A percentile compares a stretch with the other conserved stretches of the same genome.
phyloP scores from a whole-genome alignment of 92 coral and sea anemone species.

The Porites cylindrica region DNA sequence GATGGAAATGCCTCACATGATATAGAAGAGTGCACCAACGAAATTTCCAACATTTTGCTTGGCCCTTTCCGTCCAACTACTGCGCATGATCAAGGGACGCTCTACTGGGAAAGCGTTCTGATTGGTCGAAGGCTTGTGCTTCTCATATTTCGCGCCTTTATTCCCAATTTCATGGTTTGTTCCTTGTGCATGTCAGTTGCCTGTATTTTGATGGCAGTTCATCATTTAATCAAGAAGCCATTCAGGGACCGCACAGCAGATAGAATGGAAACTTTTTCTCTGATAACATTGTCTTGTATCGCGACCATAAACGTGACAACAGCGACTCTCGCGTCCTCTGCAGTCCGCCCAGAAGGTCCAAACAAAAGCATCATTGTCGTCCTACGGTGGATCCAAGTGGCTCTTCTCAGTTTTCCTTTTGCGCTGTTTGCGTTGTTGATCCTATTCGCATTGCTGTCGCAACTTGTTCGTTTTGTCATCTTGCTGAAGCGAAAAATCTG shows the following conservation, averaged over 20 bases:
- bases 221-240: conserved; percentile 42
- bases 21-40: conserved; percentile 16
- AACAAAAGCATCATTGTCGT: conserved; percentile 14
- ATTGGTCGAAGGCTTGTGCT: conserved; percentile 67
- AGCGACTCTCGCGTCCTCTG: conserved; percentile 42
- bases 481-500: conserved; percentile 9
- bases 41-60: conserved; percentile 52
- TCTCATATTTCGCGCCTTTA: conserved; percentile 51
- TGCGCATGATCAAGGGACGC: conserved; percentile 49
- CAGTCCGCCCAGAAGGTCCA: conserved; percentile 27
- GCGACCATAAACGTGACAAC: conserved; percentile 39
- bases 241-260: conserved; percentile 47
- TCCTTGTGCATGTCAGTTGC: conserved; percentile 53
- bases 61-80: conserved; percentile 63
- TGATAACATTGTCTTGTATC: conserved; percentile 16
- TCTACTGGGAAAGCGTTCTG: conserved; percentile 75
- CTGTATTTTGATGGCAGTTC: conserved; percentile 49
- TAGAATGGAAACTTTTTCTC: conserved; percentile 26
- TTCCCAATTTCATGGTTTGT: conserved; percentile 52
- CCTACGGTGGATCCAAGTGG: conserved; percentile 41
- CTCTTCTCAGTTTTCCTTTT: conserved; percentile 42
- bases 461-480: conserved; percentile 36
- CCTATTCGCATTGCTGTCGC: conserved; percentile 34
- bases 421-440: conserved; percentile 27
- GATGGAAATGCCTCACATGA: neutral